Percentiles rank a stretch among this genome's conserved stretches.
These are phyloP conservation scores for Microplitis manilae DNA, from an alignment of 2,888 invertebrate species.

Conservation along the genomic window DNA sequence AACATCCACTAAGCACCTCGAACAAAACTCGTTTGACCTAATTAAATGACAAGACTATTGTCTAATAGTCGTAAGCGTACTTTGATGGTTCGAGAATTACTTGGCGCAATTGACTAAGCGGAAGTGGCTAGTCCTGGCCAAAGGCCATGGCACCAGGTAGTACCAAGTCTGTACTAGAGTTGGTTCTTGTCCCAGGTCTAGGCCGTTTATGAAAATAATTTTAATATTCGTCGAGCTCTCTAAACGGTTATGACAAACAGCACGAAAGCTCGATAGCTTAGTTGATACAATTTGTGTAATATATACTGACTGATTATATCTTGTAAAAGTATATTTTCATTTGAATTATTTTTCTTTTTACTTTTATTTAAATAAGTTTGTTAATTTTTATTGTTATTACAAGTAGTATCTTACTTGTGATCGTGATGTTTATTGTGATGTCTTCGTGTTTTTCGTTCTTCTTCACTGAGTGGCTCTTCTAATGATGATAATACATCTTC, in stretches of 20 bases:
- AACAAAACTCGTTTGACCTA: conserved; percentile 56
- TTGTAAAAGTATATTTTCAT: neutral
- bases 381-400: neutral
- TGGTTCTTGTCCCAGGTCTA: conserved; percentile 38
- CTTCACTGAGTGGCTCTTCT: conserved; percentile 58
- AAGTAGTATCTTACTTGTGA: conserved; percentile 61
- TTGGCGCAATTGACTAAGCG: conserved; percentile 53
- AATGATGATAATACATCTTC: conserved; percentile 49
- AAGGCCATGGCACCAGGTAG: conserved; percentile 64
- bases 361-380: neutral
- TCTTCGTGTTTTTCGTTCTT: conserved; percentile 65
- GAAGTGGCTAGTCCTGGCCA: conserved; percentile 56
- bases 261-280: conserved; percentile 32
- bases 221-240: conserved; percentile 22
- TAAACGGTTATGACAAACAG: conserved; percentile 25
- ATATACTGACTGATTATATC: neutral
- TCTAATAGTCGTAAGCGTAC: conserved; percentile 45
- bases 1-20: conserved; percentile 26
- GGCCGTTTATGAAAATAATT: conserved; percentile 46
- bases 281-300: neutral
- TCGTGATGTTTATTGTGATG: conserved; percentile 69
- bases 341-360: neutral
- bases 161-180: conserved; percentile 48
- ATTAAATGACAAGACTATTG: conserved; percentile 55
- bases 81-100: conserved; percentile 20